Conservation (phyloP, 1,140 invertebrate species). For the Danaus plexippus region DNA sequence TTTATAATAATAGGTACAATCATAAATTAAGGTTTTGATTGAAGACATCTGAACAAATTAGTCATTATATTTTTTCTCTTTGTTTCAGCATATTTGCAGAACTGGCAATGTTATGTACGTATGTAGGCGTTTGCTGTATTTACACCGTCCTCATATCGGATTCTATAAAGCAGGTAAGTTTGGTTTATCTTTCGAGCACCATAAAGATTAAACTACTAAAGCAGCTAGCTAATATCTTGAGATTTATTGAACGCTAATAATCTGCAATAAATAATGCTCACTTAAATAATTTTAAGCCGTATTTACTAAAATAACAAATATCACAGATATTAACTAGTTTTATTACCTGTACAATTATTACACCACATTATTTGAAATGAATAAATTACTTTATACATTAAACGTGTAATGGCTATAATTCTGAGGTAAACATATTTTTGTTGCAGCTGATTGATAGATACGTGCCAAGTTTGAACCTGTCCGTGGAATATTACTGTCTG, state of each 20-base stretch:
- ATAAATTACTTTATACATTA: too few relatives aligned
- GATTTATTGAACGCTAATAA: too few relatives aligned
- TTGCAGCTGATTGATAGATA: slow-evolving; percentile 68
- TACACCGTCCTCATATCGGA: slow-evolving; percentile 83
- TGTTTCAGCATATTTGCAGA: slow-evolving; percentile 76
- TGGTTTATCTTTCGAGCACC: slow-evolving; percentile 4
- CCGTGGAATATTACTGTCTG: slow-evolving; percentile 73
- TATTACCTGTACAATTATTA: too few relatives aligned
- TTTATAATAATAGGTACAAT: too few relatives aligned
- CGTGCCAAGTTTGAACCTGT: slow-evolving; percentile 40
- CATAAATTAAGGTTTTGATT: too few relatives aligned
- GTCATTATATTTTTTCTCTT: background rate
- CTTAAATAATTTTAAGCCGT: too few relatives aligned
- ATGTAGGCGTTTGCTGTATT: slow-evolving; percentile 82
- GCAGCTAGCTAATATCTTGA: background rate
- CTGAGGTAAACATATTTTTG: slow-evolving; percentile 11
- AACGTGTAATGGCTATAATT: too few relatives aligned
- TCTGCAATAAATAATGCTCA: too few relatives aligned
- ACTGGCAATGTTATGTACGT: slow-evolving; percentile 75
- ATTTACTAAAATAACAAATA: too few relatives aligned
- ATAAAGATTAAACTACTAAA: background rate
- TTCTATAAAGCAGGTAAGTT: slow-evolving; percentile 69
- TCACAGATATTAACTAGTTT: too few relatives aligned
- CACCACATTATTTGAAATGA: too few relatives aligned
- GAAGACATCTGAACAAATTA: background rate